Conservation (phyloP, 2,113 vertebrate species). For the Empidonax alnorum region DNA sequence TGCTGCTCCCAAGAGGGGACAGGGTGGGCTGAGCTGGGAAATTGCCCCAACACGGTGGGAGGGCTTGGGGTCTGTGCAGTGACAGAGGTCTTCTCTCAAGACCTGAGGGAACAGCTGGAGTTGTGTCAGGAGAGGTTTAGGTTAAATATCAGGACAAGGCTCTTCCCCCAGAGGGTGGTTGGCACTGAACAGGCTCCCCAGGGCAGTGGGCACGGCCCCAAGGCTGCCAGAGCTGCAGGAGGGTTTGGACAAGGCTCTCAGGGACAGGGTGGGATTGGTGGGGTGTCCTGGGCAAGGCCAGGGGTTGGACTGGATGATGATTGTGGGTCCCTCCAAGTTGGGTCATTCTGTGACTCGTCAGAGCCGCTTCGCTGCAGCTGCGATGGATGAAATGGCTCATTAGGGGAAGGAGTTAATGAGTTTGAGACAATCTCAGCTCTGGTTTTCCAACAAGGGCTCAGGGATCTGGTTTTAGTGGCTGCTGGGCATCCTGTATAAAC, state of each 20-base stretch:
- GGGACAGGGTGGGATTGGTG: neutral
- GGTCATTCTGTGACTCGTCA: neutral
- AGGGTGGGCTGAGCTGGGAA: neutral
- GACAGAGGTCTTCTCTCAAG: neutral
- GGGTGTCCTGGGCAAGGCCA: neutral
- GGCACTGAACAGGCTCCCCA: neutral
- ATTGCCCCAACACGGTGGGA: accelerated
- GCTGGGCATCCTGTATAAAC: accelerated
- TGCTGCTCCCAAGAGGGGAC: neutral
- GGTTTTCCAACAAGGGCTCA: neutral
- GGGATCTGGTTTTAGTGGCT: neutral
- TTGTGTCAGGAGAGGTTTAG: accelerated
- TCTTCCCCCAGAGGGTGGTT: neutral
- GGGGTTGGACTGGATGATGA: neutral
- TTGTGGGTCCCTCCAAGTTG: neutral
- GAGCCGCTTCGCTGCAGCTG: neutral
- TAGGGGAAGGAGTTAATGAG: neutral
- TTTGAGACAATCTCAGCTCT: neutral
- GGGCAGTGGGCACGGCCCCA: neutral
- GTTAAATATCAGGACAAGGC: accelerated
- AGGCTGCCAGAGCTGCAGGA: neutral
- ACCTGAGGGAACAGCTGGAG: neutral
- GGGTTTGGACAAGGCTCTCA: accelerated
- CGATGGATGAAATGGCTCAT: neutral
- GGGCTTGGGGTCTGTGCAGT: accelerated